phyloP scores from a whole-genome alignment of 2,113 vertebrate genomes.

The Apodemus speciosus region DNA sequence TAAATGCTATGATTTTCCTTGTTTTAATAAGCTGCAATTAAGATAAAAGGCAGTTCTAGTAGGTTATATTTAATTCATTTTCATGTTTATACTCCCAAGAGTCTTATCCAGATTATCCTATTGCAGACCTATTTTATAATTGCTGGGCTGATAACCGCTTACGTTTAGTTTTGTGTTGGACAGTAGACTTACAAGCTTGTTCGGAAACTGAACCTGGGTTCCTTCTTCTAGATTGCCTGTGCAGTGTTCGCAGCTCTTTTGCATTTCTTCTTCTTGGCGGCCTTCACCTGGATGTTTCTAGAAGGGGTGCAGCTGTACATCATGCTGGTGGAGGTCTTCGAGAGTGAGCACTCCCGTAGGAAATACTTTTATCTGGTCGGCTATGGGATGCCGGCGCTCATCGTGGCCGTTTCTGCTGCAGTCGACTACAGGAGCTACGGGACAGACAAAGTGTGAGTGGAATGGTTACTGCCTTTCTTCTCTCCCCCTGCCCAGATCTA shows the following conservation, averaged over 20 bases:
- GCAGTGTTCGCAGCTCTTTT: conserved; percentile 96
- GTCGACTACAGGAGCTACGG: conserved; percentile 98
- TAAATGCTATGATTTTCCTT: neutral
- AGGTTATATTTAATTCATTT: neutral
- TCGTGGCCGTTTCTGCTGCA: conserved; percentile 94
- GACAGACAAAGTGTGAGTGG: conserved; percentile 96
- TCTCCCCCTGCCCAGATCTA: neutral
- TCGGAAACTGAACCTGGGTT: neutral
- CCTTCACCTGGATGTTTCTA: conserved; percentile 99
- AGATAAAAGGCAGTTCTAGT: neutral
- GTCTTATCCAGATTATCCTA: neutral
- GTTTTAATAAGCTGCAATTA: neutral
- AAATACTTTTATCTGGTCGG: conserved; percentile 98
- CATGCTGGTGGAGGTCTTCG: conserved; percentile 99
- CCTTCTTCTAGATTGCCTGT: conserved; percentile 91
- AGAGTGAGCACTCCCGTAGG: conserved; percentile 95
- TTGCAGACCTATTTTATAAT: neutral
- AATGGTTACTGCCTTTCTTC: neutral
- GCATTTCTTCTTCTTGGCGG: conserved; percentile 99
- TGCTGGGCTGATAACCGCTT: neutral
- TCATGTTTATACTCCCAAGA: neutral
- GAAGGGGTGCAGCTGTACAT: conserved; percentile 99
- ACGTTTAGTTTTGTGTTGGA: neutral
- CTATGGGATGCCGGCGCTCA: conserved; percentile 95
- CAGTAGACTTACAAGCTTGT: accelerated